A percentile compares a stretch with the other conserved stretches of the same genome.
Conservation (phyloP, 2,888 invertebrate species). For the Polymixis lichenea region DNA sequence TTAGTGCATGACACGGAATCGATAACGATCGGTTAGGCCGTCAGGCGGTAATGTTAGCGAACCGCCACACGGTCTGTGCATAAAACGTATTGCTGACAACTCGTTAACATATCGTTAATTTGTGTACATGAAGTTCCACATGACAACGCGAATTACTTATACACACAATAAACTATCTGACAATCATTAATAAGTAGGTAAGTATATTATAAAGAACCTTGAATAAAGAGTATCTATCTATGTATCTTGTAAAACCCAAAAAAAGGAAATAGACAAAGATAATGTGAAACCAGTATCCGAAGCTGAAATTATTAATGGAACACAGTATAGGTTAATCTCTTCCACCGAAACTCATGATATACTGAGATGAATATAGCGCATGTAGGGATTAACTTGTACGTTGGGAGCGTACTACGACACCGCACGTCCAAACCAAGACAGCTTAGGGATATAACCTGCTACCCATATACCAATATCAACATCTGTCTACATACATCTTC, state of each 20-base stretch:
- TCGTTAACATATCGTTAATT: slow-evolving; percentile 44
- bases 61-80: slow-evolving; percentile 64
- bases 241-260: background rate
- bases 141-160: slow-evolving; percentile 6
- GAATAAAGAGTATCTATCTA: too few species aligned
- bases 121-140: slow-evolving; percentile 33
- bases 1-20: slow-evolving; percentile 82
- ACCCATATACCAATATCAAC: slow-evolving; percentile 37
- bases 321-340: slow-evolving; percentile 58
- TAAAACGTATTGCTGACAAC: slow-evolving; percentile 57
- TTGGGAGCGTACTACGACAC: slow-evolving; percentile 59
- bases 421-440: slow-evolving; percentile 54
- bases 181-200: slow-evolving; percentile 1
- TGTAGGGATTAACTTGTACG: slow-evolving; percentile 63
- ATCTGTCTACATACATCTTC: slow-evolving; percentile 31
- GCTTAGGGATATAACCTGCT: slow-evolving; percentile 48
- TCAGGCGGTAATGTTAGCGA: slow-evolving; percentile 74
- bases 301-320: slow-evolving; percentile 53
- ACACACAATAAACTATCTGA: slow-evolving; percentile 9
- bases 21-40: slow-evolving; percentile 75
- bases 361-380: slow-evolving; percentile 59
- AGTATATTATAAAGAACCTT: background rate
- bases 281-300: slow-evolving; percentile 26
- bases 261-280: background rate
- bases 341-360: slow-evolving; percentile 61